A percentile compares a stretch with the other conserved stretches of the same genome.
phyloP scores from a whole-genome alignment of 2,113 vertebrate species.

The Neopipo cinnamomea region DNA sequence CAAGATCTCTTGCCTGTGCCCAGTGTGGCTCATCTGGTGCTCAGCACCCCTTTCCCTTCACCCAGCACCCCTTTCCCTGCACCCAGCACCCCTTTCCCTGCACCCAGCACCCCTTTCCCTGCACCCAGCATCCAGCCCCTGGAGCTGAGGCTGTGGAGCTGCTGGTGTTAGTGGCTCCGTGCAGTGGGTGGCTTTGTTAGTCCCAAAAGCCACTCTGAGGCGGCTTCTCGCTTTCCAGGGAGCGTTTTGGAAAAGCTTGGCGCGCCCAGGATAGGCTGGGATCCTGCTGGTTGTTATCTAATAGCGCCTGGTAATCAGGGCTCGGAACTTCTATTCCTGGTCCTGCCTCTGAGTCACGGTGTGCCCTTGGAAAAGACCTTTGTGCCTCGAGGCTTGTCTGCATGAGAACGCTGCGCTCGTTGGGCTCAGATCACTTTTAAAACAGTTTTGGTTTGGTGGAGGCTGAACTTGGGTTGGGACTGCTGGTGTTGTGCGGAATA shows the following conservation, averaged over 20 bases:
- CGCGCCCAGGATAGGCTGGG: neutral
- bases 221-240: neutral
- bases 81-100: neutral
- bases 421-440: neutral
- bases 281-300: neutral
- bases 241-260: neutral
- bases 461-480: neutral
- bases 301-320: neutral
- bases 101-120: neutral
- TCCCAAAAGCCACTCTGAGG: rapidly evolving
- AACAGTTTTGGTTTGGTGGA: neutral
- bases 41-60: neutral
- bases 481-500: rapidly evolving
- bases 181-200: neutral
- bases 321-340: neutral
- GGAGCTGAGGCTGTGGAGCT: neutral
- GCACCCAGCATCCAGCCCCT: neutral
- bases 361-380: conserved; percentile 48
- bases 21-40: too few relatives aligned
- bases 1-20: neutral
- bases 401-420: neutral
- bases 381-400: conserved; percentile 1
- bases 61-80: neutral
- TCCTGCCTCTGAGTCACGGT: neutral
- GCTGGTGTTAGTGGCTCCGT: neutral